Conservation (phyloP, 1,140 invertebrate species). For the Gerris buenoi region DNA sequence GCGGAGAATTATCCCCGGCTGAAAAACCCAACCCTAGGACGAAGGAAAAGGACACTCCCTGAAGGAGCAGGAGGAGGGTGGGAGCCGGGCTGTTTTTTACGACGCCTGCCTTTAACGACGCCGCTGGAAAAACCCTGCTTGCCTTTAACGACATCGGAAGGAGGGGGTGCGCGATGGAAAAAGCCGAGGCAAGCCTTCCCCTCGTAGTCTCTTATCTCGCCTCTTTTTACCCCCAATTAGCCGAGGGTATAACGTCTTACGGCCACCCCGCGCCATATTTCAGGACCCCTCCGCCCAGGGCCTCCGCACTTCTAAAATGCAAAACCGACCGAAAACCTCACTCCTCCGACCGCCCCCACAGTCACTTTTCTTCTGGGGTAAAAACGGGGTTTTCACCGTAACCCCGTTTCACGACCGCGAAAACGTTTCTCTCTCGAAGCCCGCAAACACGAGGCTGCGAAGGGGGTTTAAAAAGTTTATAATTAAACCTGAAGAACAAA, state of each 20-base stretch:
- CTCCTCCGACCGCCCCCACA: too few relatives aligned
- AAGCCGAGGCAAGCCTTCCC: neutral
- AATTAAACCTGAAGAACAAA: too few relatives aligned
- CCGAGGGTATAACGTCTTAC: neutral
- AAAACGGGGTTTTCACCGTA: too few relatives aligned
- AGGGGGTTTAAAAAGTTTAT: too few relatives aligned
- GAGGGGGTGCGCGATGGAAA: too few relatives aligned
- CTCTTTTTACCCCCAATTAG: neutral
- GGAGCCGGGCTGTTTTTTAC: neutral
- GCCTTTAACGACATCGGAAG: neutral
- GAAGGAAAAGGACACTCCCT: neutral
- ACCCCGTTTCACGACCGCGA: too few relatives aligned
- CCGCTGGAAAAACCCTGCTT: neutral
- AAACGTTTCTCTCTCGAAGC: too few relatives aligned
- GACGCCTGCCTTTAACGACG: neutral
- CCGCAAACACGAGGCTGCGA: too few relatives aligned
- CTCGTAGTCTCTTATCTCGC: neutral
- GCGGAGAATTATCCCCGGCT: too few relatives aligned
- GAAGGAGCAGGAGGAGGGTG: too few relatives aligned
- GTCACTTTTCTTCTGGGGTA: too few relatives aligned
- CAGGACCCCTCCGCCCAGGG: neutral
- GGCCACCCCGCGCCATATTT: neutral
- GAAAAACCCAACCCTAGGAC: too few relatives aligned
- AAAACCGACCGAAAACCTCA: neutral
- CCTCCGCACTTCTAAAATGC: neutral